Evolutionary conservation across 2,797 vertebrate species (phyloP).

Genomic region (Scomberomorus guttatus): DNA sequence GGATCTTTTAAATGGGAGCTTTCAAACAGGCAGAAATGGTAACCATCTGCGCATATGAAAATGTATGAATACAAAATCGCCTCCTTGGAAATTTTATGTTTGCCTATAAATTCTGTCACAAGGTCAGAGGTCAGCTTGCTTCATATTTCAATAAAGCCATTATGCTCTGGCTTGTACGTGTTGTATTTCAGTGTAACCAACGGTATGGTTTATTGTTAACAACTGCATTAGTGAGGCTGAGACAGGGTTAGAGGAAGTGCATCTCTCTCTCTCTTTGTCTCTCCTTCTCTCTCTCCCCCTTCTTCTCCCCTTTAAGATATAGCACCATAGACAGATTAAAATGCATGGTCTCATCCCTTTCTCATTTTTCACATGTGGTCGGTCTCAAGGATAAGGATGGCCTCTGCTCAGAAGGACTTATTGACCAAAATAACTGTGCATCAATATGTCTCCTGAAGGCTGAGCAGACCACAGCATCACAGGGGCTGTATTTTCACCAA

Average conservation of each 20-base stretch:
- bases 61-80: constrained; percentile 19
- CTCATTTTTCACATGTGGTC: constrained; percentile 85
- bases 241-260: constrained; percentile 72
- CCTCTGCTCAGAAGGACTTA: constrained; percentile 85
- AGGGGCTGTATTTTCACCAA: constrained; percentile 81
- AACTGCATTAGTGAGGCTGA: constrained; percentile 74
- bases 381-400: constrained; percentile 86
- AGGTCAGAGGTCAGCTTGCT: constrained; percentile 59
- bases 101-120: constrained; percentile 38
- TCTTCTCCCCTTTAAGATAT: constrained; percentile 69
- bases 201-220: constrained; percentile 75
- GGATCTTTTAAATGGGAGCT: constrained; percentile 9
- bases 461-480: constrained; percentile 75
- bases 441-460: constrained; percentile 87
- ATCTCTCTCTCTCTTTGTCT: constrained; percentile 32
- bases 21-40: constrained; percentile 3
- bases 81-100: constrained; percentile 47
- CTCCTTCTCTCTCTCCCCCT: constrained; percentile 13
- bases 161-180: constrained; percentile 53
- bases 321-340: constrained; percentile 79
- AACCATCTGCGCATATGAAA: constrained; percentile 1
- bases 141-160: constrained; percentile 69
- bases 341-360: constrained; percentile 82
- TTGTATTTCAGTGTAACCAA: constrained; percentile 64
- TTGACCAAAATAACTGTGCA: constrained; percentile 88